Base-by-base conservation (phyloP, 1,140 invertebrate species). In the Anastrepha obliqua region DNA sequence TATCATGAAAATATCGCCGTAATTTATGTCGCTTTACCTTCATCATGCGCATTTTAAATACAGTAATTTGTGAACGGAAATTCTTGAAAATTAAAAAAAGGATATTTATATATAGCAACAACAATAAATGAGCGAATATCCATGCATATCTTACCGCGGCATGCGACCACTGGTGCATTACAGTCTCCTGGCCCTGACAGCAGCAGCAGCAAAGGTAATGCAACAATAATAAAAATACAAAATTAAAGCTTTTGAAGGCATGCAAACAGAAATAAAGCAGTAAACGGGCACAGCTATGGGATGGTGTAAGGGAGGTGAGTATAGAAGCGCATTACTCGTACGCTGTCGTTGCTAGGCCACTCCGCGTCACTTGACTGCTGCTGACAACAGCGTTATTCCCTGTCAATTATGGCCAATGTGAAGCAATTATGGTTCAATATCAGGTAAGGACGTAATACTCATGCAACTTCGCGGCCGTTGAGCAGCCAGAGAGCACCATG, bases 361-460 rank as follows among this genome's bases (percentile, higher is more conserved):
- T 44, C 15, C 13, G 39, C 6, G 51, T 55, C 11, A 11, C 2
- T 55, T 55, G 42, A 11, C 42, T 74, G 67, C n/a, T 9, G 47
- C 6, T 81, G 74, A 58, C 74, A 81, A 47, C 74, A 58, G 17
- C 9, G 74, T 81, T 81, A 55, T 81, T 44, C 51, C 47, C 74
- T 81, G 74, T 81, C 74, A 81, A 81, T 81, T 81, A 81, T 55
- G 74, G 47, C 42, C 74, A 81, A 55, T 81, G 74, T 81, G 20
- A 17, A 81, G 74, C 74, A 81, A 81, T 81, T 81, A 81, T 81
- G 47, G 74, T 51, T 55, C 47, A 81, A 81, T 81, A 81, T 55
- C 17, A 81, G 17, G 47, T n/a, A 55, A 74, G 67, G 13, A 47
- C 39, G 74, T 20, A n/a, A n/a, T 3, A n/a, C n/a, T 8, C 0